These are phyloP conservation scores for Phalacrocorax pelagicus DNA, from an alignment of 2,113 vertebrate genomes.

Conservation along the genomic window DNA sequence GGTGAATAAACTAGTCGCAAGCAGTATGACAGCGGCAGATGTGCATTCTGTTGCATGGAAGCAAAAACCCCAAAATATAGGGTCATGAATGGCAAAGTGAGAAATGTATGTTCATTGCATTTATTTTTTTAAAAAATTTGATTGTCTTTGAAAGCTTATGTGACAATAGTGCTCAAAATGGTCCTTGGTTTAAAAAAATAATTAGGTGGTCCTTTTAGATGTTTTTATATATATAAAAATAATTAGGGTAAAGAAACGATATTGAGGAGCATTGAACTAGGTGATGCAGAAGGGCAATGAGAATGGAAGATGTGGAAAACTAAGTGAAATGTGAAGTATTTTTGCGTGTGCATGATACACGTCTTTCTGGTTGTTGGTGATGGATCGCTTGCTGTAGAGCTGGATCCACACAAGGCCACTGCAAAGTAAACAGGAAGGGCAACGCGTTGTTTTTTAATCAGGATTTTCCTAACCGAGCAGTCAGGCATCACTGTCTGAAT, in stretches of 20 bases:
- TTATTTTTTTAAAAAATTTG: background rate
- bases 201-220: background rate
- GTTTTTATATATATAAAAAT: background rate
- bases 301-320: background rate
- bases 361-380: background rate
- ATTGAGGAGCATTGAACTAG: background rate
- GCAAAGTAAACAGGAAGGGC: slow-evolving; percentile 42
- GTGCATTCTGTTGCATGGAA: background rate
- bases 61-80: background rate
- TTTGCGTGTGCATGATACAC: background rate
- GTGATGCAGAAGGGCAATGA: background rate
- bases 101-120: background rate
- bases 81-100: background rate
- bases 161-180: background rate
- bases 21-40: background rate
- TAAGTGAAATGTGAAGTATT: background rate
- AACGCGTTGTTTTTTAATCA: background rate
- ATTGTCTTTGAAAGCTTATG: background rate
- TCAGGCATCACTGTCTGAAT: background rate
- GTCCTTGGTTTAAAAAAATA: background rate
- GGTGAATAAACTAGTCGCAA: background rate
- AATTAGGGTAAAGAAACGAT: background rate
- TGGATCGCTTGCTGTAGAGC: background rate
- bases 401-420: background rate
- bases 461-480: background rate